Base-by-base conservation (phyloP, 92 coral and sea anemone genomes). In the Umimayanthus kanabou region DNA sequence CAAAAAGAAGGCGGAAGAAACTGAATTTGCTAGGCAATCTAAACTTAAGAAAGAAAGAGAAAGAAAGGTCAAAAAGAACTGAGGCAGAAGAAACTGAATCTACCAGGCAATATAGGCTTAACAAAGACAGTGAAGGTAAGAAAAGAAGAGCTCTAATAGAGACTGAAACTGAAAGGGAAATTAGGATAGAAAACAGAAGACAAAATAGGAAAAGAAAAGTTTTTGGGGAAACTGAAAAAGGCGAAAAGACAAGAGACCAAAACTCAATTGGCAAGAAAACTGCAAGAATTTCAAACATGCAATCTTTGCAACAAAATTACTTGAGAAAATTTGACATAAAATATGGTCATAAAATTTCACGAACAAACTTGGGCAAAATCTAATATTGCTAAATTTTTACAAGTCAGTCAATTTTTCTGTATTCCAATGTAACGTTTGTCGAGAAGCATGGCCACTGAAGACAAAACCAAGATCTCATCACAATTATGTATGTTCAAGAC, bases 391-490 rank as follows among this genome's bases (percentile, higher is more conserved):
- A 78, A 78, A 76, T 88, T 88, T 88, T 81, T 88, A 88, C 47
- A 42, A 81, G 29, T 80, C 70, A 0, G 42, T 69, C 23, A 65
- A 67, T 28, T 81, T 37, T 69, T 16, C 67, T 81, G 42, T 73
- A 23, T 10, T 16, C 39, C 91, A 90, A 65, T 88, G 93, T 75
- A 80, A 71, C 45, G 88, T 88, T 64, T 91, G 93, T 84, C 42
- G 11, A 70, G 85, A 88, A 76, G 93, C 93, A 88, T 91, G 93
- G 93, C 89, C 91, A 23, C 18, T 83, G 50, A 88, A 88, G 71
- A 70, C 77, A 53, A 91, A 76, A 57, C 76, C 80, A 47, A 91
- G 84, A n/a, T 23, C 10, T 18, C 65, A 42, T 20, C 65, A 53
- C 37, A 77, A 40, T 43, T 91, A 91, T 77, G 65, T 80, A n/a